Percentiles rank a stretch among this genome's conserved stretches.
phyloP scores from a whole-genome alignment of 2,797 vertebrate genomes.

The Epinephelus awoara region DNA sequence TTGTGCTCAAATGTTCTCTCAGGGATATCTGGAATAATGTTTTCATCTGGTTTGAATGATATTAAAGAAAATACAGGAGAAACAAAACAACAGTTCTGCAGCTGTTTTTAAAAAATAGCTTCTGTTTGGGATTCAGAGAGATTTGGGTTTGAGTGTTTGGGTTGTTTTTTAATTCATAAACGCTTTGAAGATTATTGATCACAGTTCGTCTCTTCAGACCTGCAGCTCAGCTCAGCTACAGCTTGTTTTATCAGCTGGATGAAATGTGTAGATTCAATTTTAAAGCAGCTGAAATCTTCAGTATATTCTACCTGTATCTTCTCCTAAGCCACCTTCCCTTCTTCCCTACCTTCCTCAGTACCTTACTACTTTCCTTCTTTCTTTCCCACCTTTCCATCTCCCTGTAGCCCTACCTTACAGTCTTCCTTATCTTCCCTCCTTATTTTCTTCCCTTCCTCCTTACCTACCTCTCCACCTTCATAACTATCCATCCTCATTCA shows the following conservation, averaged over 20 bases:
- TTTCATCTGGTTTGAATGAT: neutral
- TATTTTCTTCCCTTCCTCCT: no score
- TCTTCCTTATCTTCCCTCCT: no score
- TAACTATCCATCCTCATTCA: no score
- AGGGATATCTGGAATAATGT: neutral
- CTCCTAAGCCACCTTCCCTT: no score
- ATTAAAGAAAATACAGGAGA: no score
- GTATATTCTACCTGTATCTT: neutral
- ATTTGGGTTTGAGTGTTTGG: neutral
- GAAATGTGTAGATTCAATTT: neutral
- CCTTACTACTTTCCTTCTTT: no score
- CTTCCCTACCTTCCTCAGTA: no score
- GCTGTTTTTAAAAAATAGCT: neutral
- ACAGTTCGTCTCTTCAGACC: neutral
- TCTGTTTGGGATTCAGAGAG: neutral
- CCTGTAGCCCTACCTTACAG: no score
- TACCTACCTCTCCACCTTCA: no score
- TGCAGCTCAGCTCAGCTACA: neutral
- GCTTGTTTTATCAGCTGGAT: constrained; percentile 4
- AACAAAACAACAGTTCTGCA: neutral
- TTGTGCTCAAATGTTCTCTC: neutral
- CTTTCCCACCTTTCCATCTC: no score
- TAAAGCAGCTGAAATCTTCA: neutral
- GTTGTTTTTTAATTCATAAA: neutral
- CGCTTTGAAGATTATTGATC: constrained; percentile 28